Evolutionary conservation across 2,888 invertebrate species (phyloP), one percentile per base, ranked within the genome.

Genomic region (Eugnorisma glareosa): DNA sequence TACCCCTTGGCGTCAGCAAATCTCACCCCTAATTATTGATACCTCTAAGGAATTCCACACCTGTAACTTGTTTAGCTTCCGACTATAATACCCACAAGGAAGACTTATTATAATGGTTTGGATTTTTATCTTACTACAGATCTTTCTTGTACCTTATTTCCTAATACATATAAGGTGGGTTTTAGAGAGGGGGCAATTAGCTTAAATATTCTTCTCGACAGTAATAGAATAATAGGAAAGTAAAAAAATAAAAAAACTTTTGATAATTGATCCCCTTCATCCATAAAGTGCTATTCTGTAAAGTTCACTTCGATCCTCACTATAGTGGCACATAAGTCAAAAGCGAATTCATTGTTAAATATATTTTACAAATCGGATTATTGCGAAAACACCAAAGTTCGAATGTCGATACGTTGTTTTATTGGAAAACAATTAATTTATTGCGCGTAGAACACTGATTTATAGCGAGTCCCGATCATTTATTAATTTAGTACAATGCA

Each of bases 1-100:
- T 67, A 57, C 59, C 40, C 54, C 24, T 69, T 59, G n/a, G 68
- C 21, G 57, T 74, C 73, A 63, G 68, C 57, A 71, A 15, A 75
- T 57, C 11, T 13, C 45, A 70, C 10, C 35, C 67, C 35, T 75
- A 67, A 81, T 77, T 72, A 81, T 77, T 72, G 68, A 67, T 73
- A 37, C 75, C 71, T 73, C 40, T n/a, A 69, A 67, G 74, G 59
- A 31, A 77, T 63, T 67, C 43, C 31, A 51, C 28, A 79, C 21
- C 45, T 43, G 15, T 24, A 48, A 70, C 24, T 15, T 43, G 18
- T 48, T 35, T 35, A 31, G 8, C 15, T 67, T 45, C 35, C 37
- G n/a, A 54, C 7, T 51, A 8, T 35, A 45, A 43, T 51, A 40
- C 8, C n/a, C 3, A 28, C 7, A 7, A 18, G 48, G 37, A 15